Evolutionary conservation across 1,140 invertebrate species (phyloP).

Genomic region (Homalodisca vitripennis): DNA sequence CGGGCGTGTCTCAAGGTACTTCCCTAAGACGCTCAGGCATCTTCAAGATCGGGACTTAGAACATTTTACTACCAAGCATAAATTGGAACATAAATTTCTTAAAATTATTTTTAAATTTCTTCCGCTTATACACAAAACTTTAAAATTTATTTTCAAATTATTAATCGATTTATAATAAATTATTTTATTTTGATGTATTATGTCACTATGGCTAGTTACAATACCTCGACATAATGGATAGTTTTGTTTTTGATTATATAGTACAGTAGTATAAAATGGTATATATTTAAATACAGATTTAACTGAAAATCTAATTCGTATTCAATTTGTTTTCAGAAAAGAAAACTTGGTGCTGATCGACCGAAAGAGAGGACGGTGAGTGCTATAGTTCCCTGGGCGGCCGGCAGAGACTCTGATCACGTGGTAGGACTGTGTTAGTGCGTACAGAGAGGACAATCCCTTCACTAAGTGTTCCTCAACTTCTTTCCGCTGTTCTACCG

Average conservation of each 20-base stretch:
- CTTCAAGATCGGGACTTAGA: conserved; percentile 9
- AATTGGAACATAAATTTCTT: neutral
- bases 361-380: conserved; percentile 1
- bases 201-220: too few species aligned
- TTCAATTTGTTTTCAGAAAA: conserved; percentile 8
- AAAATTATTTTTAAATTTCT: neutral
- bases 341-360: neutral
- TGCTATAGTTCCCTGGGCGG: too few species aligned
- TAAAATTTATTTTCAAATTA: neutral
- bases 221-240: too few species aligned
- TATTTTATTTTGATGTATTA: neutral
- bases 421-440: too few species aligned
- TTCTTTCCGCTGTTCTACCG: too few species aligned
- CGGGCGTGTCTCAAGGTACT: conserved; percentile 10
- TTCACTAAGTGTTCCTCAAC: too few species aligned
- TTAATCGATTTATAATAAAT: neutral
- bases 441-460: too few species aligned
- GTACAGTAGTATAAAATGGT: too few species aligned
- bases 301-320: neutral
- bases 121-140: neutral
- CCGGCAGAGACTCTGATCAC: neutral
- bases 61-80: neutral
- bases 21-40: conserved; percentile 6
- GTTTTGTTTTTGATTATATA: too few species aligned
- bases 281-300: too few species aligned